Conservation (phyloP, 2,888 invertebrate species). For the Malthinus flaveolus region DNA sequence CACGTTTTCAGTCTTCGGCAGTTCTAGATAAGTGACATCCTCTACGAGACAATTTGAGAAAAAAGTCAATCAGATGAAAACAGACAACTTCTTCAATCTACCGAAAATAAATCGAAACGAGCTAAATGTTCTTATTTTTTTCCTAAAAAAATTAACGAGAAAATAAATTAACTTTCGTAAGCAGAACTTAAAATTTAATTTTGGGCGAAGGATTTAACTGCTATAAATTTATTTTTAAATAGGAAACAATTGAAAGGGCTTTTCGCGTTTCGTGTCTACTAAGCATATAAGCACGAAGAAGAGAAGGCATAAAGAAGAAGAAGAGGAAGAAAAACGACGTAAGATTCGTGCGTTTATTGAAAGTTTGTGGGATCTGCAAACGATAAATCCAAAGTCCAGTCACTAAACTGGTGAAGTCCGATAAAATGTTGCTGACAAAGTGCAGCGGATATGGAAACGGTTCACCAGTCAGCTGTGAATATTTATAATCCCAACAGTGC, state of each 20-base stretch:
- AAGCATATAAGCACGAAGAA: neutral
- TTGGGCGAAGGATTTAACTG: too few relatives aligned
- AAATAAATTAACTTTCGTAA: too few relatives aligned
- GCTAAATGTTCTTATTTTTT: neutral
- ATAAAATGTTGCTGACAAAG: conserved; percentile 29
- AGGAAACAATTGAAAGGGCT: too few relatives aligned
- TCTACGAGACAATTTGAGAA: conserved; percentile 13
- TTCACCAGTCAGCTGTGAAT: conserved; percentile 24
- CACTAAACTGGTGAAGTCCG: conserved; percentile 13
- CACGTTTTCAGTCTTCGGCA: conserved; percentile 29
- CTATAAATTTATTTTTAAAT: too few relatives aligned
- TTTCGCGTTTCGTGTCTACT: neutral
- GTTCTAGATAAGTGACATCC: conserved; percentile 21
- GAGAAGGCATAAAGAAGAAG: too few relatives aligned
- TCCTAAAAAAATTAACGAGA: neutral
- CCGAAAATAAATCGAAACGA: neutral
- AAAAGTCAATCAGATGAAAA: conserved; percentile 8
- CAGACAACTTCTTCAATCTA: neutral
- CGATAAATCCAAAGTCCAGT: conserved; percentile 17
- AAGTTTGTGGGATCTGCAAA: conserved; percentile 14
- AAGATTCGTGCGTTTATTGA: neutral
- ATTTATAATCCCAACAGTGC: conserved; percentile 24
- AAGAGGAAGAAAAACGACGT: neutral
- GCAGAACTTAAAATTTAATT: too few relatives aligned
- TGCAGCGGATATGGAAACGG: conserved; percentile 25